Evolutionary conservation across 2,797 vertebrate genomes (phyloP), one percentile per base, ranked within the genome.

Genomic region (Catamblyrhynchus diadema): DNA sequence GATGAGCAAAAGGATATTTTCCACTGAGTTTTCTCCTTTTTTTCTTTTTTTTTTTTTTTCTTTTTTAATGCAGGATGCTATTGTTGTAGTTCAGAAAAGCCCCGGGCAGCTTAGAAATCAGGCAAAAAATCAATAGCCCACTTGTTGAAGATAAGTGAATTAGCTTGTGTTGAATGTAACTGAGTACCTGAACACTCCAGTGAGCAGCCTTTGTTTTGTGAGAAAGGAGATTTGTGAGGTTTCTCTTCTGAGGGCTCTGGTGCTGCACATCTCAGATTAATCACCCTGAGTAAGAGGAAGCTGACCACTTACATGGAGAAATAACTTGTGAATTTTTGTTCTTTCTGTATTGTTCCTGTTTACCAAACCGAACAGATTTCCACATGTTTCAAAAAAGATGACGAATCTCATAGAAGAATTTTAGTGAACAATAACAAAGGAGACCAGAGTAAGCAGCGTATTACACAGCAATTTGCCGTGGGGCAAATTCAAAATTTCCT

Each of bases 131-230:
- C 98, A 98, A 98, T 98, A 98, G 97, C 91, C 97, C 97, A 98
- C 98, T 98, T 98, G 98, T 98, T 98, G 98, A 97, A 95, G 97
- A 94, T 97, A 96, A 98, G 97, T 97, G 97, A 98, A 98, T 98
- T 97, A 97, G 97, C 96, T 97, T 97, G 97, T 97, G 97, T 98
- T 97, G 98, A 97, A 97, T 97, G 97, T 97, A 98, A 98, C 97
- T 14, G 93, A 97, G 97, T 94, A 97, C 96, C 97, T 98, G 98
- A 97, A 96, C 96, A 96, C 96, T 97, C 87, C 89, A 96, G 95
- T 88, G 96, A 97, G 95, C 97, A 97, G 97, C 91, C 95, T 95
- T 97, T 96, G 96, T 94, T 97, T 96, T 97, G 92, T 94, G 92
- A 95, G 96, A 91, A 95, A 96, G 95, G 96, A 97, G 96, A 93